These are phyloP conservation scores for Oenanthe oenanthe DNA, from an alignment of 2,113 vertebrate species.

Conservation along the genomic window DNA sequence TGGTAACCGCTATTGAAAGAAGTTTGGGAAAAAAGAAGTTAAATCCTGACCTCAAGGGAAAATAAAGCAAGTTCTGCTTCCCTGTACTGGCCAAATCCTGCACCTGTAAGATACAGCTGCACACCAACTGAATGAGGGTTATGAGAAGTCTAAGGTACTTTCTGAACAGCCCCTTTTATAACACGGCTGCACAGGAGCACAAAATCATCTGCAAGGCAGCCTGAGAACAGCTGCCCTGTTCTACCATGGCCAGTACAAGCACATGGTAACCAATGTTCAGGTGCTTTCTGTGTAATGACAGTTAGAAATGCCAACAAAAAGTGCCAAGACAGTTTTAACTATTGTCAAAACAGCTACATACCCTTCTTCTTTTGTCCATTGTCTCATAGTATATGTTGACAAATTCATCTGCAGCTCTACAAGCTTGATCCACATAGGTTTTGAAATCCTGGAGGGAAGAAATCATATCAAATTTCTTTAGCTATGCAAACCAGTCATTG, in stretches of 20 bases:
- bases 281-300: background rate
- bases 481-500: background rate
- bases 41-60: background rate
- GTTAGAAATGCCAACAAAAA: background rate
- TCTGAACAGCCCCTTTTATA: background rate
- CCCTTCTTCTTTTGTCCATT: conserved; percentile 95
- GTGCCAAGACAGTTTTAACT: background rate
- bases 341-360: conserved; percentile 56
- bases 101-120: accelerated
- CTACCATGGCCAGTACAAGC: accelerated
- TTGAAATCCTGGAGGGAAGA: conserved; percentile 84
- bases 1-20: background rate
- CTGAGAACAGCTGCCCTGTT: background rate
- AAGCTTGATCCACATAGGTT: conserved; percentile 92
- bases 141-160: too few relatives aligned
- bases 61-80: background rate
- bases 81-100: background rate
- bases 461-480: background rate
- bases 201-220: background rate
- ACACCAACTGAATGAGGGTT: background rate
- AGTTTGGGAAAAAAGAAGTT: background rate
- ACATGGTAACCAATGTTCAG: background rate
- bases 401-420: conserved; percentile 95
- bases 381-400: conserved; percentile 97
- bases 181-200: background rate